Evolutionary conservation across 1,140 invertebrate species (phyloP).

Genomic region (Radopholus similis): DNA sequence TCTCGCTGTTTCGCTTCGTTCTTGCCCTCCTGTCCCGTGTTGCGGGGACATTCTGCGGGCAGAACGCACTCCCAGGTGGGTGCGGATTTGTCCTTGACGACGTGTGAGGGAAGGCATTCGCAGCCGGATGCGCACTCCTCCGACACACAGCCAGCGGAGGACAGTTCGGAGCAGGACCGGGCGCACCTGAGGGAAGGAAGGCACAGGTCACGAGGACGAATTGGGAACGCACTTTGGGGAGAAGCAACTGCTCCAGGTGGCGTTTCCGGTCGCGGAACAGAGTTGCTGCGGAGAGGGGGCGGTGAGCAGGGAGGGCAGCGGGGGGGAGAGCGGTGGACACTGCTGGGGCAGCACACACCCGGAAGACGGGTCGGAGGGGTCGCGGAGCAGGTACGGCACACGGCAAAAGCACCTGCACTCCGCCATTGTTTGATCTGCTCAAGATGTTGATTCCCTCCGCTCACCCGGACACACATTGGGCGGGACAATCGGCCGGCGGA

Average conservation of each 20-base stretch:
- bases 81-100: slow-evolving; percentile 10
- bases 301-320: background rate
- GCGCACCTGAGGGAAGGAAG: background rate
- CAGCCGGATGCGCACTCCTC: slow-evolving; percentile 24
- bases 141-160: slow-evolving; percentile 1
- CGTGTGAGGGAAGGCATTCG: slow-evolving; percentile 11
- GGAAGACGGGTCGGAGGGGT: slow-evolving; percentile 18
- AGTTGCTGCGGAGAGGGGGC: background rate
- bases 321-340: slow-evolving; percentile 8
- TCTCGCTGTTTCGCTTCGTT: background rate
- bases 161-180: background rate
- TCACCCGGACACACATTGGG: slow-evolving; percentile 11
- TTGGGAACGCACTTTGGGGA: background rate
- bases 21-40: too few species aligned
- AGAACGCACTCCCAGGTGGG: slow-evolving; percentile 16
- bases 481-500: background rate
- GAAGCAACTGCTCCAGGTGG: background rate
- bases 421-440: too few species aligned
- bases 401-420: slow-evolving; percentile 29
- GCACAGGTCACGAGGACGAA: background rate
- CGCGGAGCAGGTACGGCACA: slow-evolving; percentile 26
- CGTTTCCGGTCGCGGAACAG: background rate
- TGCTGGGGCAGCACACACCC: slow-evolving; percentile 22
- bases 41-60: slow-evolving; percentile 29
- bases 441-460: too few species aligned